These are phyloP conservation scores for Pyrrhia umbra DNA, from an alignment of 2,888 invertebrate genomes.

Conservation along the genomic window DNA sequence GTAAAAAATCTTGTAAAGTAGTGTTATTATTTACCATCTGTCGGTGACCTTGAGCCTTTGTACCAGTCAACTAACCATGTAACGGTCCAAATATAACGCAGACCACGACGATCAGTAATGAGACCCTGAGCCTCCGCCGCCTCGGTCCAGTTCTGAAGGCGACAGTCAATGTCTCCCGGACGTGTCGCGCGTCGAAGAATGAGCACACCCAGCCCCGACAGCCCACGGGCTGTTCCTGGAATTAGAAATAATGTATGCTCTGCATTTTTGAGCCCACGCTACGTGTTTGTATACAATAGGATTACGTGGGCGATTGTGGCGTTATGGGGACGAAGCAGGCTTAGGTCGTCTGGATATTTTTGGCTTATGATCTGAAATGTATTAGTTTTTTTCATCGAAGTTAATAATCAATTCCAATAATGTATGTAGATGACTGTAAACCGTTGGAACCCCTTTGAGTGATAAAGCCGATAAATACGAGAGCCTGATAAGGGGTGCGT, in stretches of 20 bases:
- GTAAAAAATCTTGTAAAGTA: too few species aligned
- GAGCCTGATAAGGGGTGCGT: too few species aligned
- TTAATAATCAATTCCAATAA: too few species aligned
- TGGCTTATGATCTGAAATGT: neutral
- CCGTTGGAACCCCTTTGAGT: too few species aligned
- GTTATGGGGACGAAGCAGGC: neutral
- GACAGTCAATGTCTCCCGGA: slow-evolving; percentile 88
- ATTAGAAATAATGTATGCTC: slow-evolving; percentile 28
- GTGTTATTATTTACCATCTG: too few species aligned
- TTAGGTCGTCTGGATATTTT: neutral
- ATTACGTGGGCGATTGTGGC: neutral
- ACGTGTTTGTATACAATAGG: slow-evolving; percentile 7
- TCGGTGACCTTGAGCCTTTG: too few species aligned
- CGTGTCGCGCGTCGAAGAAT: slow-evolving; percentile 87
- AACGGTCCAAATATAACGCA: slow-evolving; percentile 90
- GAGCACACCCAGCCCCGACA: slow-evolving; percentile 87
- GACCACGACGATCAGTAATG: slow-evolving; percentile 87
- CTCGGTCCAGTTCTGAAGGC: slow-evolving; percentile 88
- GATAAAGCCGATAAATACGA: too few species aligned
- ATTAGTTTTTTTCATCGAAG: too few species aligned
- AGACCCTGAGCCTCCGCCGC: slow-evolving; percentile 85
- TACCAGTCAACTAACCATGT: slow-evolving; percentile 80
- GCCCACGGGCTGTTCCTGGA: slow-evolving; percentile 85
- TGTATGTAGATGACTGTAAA: too few species aligned
- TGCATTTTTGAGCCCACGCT: neutral